phyloP scores from a whole-genome alignment of 2,113 vertebrate species.

The Caranx ignobilis region DNA sequence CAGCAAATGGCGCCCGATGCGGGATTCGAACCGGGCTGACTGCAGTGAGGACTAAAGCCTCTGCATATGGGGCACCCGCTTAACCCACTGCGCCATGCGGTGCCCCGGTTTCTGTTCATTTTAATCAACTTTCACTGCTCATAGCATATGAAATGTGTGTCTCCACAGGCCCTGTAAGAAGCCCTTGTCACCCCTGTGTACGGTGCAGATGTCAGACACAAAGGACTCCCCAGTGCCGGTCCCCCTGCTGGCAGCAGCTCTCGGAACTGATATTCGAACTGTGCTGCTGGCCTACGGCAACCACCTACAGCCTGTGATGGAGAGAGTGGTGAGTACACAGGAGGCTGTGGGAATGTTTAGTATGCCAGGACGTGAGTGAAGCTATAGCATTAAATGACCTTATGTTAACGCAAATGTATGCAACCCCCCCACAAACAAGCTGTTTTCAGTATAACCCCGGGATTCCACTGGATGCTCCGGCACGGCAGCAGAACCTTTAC shows the following conservation, averaged over 20 bases:
- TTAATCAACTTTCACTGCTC: not conserved
- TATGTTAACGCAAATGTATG: no score
- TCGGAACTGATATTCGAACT: conserved; percentile 85
- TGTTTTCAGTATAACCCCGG: no score
- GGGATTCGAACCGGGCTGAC: no score
- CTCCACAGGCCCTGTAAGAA: conserved; percentile 93
- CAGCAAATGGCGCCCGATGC: no score
- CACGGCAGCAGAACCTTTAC: no score
- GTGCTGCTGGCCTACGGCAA: conserved; percentile 92
- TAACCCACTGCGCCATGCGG: no score
- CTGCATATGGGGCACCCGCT: no score
- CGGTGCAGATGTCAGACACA: conserved; percentile 92
- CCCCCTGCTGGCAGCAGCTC: conserved; percentile 89
- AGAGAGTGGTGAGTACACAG: conserved; percentile 87
- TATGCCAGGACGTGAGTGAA: no score
- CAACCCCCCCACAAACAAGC: no score
- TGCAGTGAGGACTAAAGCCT: no score
- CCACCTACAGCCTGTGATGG: conserved; percentile 92
- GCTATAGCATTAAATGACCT: no score
- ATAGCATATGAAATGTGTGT: not conserved
- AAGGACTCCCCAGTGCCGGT: conserved; percentile 89
- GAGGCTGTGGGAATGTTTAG: not conserved
- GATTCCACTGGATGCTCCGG: no score
- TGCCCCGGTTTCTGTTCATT: not conserved
- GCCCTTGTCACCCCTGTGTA: conserved; percentile 90